Evolutionary conservation across 2,797 vertebrate species (phyloP), one percentile per base, ranked within the genome.

Genomic region (Fundulus diaphanus): DNA sequence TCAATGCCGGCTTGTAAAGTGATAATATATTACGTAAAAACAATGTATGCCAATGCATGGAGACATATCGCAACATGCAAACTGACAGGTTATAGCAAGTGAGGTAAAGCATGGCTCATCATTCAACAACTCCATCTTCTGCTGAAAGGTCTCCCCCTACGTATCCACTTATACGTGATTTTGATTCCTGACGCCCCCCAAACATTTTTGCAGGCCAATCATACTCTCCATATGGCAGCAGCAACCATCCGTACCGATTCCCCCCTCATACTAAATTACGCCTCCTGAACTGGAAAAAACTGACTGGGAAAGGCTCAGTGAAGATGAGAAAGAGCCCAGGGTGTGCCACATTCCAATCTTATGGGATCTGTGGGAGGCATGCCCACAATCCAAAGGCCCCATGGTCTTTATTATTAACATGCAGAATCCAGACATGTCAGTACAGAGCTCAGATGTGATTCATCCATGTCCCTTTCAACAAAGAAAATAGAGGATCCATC

Each of bases 291-390:
- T 22, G 20, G 18, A 1, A 12, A 37, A 24, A 59, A 31, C 33
- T 11, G 5, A 11, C 33, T 24, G 33, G 18, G 59, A 67, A 42
- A 27, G n/a, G 15, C 27, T 31, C 22, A 31, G 46, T 29, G 40
- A 51, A 69, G 9, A 49, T 69, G 67, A 69, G 27, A 69, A 61
- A 16, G 16, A 49, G 29, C 29, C 15, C 49, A 29, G 22, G 65
- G 40, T 46, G 29, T 69, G 29, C 56, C 67, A 46, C n/a, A 46
- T 31, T 44, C 15, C 42, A 68, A 68, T 46, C 66, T 68, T 29
- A 68, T 22, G 44, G 46, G 7, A 24, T 69, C 67, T 33, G 29
- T 49, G 67, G 27, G n/a, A 31, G 48, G 44, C 4, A 49, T 16
- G 18, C 46, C 9, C 46, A 69, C 44, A 69, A 69, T 24, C 67